A percentile compares a stretch with the other conserved stretches of the same genome.
Conservation (phyloP, 2,888 invertebrate genomes). For the Itoplectis maculator region DNA sequence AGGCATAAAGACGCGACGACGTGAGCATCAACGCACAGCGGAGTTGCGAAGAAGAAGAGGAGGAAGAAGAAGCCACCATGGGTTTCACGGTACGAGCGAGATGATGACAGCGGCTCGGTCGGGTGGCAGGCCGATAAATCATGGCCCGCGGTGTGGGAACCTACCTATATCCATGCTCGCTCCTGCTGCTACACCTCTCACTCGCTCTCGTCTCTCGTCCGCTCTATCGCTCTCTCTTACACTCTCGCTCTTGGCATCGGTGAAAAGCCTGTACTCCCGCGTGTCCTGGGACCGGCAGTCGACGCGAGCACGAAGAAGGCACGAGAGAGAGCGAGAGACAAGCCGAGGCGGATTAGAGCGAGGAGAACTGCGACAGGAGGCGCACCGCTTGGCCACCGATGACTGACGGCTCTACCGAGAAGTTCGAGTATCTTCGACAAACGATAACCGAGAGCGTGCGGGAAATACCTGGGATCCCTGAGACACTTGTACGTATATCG, state of each 20-base stretch:
- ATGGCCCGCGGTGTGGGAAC: slow-evolving; percentile 80
- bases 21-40: slow-evolving; percentile 26
- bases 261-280: slow-evolving; percentile 30
- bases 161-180: slow-evolving; percentile 59
- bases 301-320: slow-evolving; percentile 8
- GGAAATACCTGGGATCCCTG: neutral
- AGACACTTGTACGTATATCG: neutral
- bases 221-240: slow-evolving; percentile 28
- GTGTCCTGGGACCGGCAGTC: slow-evolving; percentile 29
- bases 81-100: slow-evolving; percentile 74
- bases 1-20: slow-evolving; percentile 14
- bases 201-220: slow-evolving; percentile 6
- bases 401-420: slow-evolving; percentile 71
- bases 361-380: slow-evolving; percentile 15
- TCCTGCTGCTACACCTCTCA: slow-evolving; percentile 25
- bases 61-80: slow-evolving; percentile 66
- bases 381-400: slow-evolving; percentile 53
- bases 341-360: neutral
- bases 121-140: slow-evolving; percentile 82
- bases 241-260: slow-evolving; percentile 19
- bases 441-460: slow-evolving; percentile 64
- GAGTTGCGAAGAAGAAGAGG: slow-evolving; percentile 10
- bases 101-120: slow-evolving; percentile 82
- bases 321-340: neutral
- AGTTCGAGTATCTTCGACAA: slow-evolving; percentile 65